Evolutionary conservation across 2,888 invertebrate species (phyloP).

Genomic region (Oasisia sp.): DNA sequence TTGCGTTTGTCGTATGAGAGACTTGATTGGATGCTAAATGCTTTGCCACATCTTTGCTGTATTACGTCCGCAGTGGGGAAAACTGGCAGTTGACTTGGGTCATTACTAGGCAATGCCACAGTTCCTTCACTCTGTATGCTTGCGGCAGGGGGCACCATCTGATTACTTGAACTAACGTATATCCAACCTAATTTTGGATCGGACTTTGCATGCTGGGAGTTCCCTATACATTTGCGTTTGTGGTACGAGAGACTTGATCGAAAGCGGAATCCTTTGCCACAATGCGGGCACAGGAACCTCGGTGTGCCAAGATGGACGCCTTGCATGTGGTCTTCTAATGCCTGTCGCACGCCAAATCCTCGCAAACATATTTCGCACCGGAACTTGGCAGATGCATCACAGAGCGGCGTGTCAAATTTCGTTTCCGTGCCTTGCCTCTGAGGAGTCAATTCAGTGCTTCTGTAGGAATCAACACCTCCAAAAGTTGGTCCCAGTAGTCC

Average conservation of each 20-base stretch:
- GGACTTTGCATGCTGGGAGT: not conserved
- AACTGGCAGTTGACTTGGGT: too few relatives aligned
- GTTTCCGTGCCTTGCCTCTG: not conserved
- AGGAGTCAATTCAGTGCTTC: not conserved
- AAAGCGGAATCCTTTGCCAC: not conserved
- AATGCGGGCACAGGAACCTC: not conserved
- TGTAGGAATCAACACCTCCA: not conserved
- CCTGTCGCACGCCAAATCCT: not conserved
- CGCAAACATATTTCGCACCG: not conserved
- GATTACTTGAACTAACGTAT: not conserved
- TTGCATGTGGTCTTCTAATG: not conserved
- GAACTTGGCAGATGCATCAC: not conserved
- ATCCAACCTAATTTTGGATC: not conserved
- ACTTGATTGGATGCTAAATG: not conserved
- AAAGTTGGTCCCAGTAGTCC: not conserved
- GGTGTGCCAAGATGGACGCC: not conserved
- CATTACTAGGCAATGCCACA: not conserved
- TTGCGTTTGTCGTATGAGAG: not conserved
- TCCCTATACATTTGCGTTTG: not conserved
- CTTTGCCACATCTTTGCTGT: not conserved
- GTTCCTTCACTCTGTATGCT: not conserved
- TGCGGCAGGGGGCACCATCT: not conserved
- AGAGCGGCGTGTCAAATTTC: not conserved
- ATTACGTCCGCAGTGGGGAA: too few relatives aligned
- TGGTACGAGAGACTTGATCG: slow-evolving; percentile 10